phyloP scores from a whole-genome alignment of 2,888 invertebrate species.

The Tineola bisselliella region DNA sequence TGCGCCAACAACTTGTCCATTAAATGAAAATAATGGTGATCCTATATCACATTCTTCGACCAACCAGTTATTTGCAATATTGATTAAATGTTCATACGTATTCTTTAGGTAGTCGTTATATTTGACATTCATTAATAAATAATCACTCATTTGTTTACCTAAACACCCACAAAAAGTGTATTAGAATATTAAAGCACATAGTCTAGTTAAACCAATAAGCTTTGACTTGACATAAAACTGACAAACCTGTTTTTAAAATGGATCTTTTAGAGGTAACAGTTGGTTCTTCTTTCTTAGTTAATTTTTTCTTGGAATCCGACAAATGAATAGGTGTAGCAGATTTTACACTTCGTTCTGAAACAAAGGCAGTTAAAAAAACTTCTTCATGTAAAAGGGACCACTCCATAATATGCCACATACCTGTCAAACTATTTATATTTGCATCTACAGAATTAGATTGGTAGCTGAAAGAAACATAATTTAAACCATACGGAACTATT shows the following conservation, averaged over 20 bases:
- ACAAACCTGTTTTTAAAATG: neutral
- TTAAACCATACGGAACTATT: too few species aligned
- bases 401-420: too few species aligned
- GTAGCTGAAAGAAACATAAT: too few species aligned
- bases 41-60: slow-evolving; percentile 43
- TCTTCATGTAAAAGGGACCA: too few species aligned
- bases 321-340: neutral
- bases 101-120: slow-evolving; percentile 50
- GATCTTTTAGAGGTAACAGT: slow-evolving; percentile 19
- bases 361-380: too few species aligned
- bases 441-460: too few species aligned
- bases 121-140: slow-evolving; percentile 36
- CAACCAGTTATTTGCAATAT: slow-evolving; percentile 53
- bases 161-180: neutral
- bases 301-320: slow-evolving; percentile 42
- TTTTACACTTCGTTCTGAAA: neutral
- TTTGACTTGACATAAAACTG: neutral
- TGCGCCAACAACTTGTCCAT: slow-evolving; percentile 38
- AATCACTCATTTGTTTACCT: slow-evolving; percentile 37
- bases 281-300: slow-evolving; percentile 38
- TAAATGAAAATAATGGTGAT: slow-evolving; percentile 36
- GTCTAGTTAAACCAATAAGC: neutral
- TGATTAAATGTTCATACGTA: slow-evolving; percentile 41
- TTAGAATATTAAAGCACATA: neutral
- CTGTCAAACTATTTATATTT: too few species aligned